Evolutionary conservation across 2,113 vertebrate genomes (phyloP), one percentile per base, ranked within the genome.

Genomic region (Urocolius indicus): DNA sequence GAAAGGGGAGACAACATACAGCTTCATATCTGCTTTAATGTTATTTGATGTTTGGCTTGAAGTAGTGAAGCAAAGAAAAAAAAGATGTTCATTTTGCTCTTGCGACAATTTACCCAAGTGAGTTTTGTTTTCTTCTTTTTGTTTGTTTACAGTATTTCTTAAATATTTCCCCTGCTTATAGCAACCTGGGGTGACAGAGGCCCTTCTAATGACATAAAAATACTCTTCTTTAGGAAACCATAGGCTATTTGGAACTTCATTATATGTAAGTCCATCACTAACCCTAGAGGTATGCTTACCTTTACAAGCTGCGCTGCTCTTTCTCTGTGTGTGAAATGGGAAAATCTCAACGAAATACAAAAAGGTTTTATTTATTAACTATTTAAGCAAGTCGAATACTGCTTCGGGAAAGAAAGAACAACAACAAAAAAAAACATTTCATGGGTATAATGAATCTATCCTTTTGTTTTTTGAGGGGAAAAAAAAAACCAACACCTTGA

Each of bases 291-390:
- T 8, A 18, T 59, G 13, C 32, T 32, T 10, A 14, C 38, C 48
- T n/a, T 0, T 22, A 12, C 17, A 3, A 24, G 52, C 29, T 4
- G 49, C 20, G 10, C 1, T 3, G 30, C 5, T 30, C 4, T 6
- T 54, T 22, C 7, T 3, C 21, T 0, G 21, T 20, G 16, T 13
- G 48, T 23, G 24, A 63, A 30, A 14, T 41, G 36, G 43, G 16
- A 12, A 38, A 49, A 82, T 4, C 32, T 17, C 52, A 19, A 26
- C 21, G 20, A 36, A 63, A 27, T 1, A n/a, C 16, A 11, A 5
- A 5, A 10, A 24, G 1, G 4, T 10, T 34, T 52, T 16, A 11
- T 29, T 41, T 36, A 14, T 66, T 1, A 1, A 7, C 22, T 57
- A 73, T 13, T 8, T 22, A 52, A 61, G 59, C 16, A 2, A 0